Base-by-base conservation (phyloP, 2,113 vertebrate species). In the Scartelaos histophorus region DNA sequence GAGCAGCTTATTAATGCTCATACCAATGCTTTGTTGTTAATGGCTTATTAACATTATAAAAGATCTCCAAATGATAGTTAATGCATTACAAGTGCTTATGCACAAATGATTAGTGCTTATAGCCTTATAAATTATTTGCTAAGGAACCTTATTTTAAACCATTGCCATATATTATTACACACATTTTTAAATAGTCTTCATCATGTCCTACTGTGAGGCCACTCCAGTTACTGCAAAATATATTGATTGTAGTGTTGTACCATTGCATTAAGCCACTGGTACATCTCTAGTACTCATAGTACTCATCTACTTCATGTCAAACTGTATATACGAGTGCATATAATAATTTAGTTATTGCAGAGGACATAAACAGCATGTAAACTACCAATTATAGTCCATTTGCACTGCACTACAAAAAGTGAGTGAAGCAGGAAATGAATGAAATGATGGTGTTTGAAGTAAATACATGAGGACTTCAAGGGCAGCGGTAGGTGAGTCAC, bases 371-470 rank as follows among this genome's bases (percentile, higher is more conserved):
- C 3, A 5, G 7, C 22, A 34, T 43, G 13, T 21, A 7, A 83
- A 16, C 21, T 51, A 58, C 71, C 53, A 60, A 69, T 56, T 75
- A 38, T 29, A 25, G 49, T 58, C 9, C 21, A 38, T 71, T 70
- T 68, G 15, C 16, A 54, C 4, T 7, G 17, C 13, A 57, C 38
- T 12, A 47, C 7, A 74, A 64, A 61, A 19, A 71, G 62, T 38
- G 71, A 60, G 9, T 45, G 11, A 46, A 45, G 61, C 62, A n/a
- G 1, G 1, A 34, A 46, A 54, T 77, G 19, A 80, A 66, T 71
- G 69, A 43, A 15, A n/a, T 46, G 58, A 76, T 73, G 51, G 61
- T 29, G 51, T 76, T 67, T 58, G 35, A 78, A 74, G 38, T 56
- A 69, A 73, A 75, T 57, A 47, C 71, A 71, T 54, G n/a, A 47